Percentiles rank a stretch among this genome's conserved stretches.
These are phyloP conservation scores for Agelastica alni DNA, from an alignment of 2,888 invertebrate species.

Conservation along the genomic window DNA sequence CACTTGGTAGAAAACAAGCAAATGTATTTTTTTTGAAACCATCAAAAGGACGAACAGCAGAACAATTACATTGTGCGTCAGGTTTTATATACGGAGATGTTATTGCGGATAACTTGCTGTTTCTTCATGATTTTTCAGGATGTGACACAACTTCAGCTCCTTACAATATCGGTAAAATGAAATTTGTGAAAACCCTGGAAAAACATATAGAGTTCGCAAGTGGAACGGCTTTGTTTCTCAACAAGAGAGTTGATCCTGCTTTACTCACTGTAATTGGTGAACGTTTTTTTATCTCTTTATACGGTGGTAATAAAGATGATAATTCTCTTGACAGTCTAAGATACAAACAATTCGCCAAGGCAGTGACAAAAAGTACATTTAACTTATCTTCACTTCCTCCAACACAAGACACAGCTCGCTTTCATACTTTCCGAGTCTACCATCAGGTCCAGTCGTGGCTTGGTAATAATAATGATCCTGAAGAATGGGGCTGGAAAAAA, in stretches of 20 bases:
- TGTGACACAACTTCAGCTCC: constrained; percentile 7
- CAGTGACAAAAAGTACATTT: constrained; percentile 9
- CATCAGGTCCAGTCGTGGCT: too few relatives aligned
- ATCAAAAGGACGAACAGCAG: too few relatives aligned
- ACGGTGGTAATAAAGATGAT: too few relatives aligned
- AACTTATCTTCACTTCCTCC: constrained; percentile 8
- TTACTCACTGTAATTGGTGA: constrained; percentile 7
- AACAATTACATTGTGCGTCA: too few relatives aligned
- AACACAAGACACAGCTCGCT: background rate
- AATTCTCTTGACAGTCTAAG: background rate
- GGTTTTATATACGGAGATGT: too few relatives aligned
- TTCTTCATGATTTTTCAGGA: constrained; percentile 5
- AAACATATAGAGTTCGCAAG: constrained; percentile 4
- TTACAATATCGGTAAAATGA: constrained; percentile 8
- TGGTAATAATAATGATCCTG: constrained; percentile 1
- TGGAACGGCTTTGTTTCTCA: background rate
- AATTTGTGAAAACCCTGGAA: constrained; percentile 9
- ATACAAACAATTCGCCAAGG: background rate
- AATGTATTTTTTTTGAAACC: too few relatives aligned
- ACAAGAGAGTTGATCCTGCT: background rate
- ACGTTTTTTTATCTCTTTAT: too few relatives aligned
- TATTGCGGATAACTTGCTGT: constrained; percentile 12
- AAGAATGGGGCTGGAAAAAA: constrained; percentile 6
- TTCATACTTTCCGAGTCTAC: too few relatives aligned
- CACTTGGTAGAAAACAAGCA: too few relatives aligned